Percentiles rank a stretch among this genome's conserved stretches.
These are phyloP conservation scores for Rutpela maculata DNA, from an alignment of 2,888 invertebrate species.

Conservation along the genomic window DNA sequence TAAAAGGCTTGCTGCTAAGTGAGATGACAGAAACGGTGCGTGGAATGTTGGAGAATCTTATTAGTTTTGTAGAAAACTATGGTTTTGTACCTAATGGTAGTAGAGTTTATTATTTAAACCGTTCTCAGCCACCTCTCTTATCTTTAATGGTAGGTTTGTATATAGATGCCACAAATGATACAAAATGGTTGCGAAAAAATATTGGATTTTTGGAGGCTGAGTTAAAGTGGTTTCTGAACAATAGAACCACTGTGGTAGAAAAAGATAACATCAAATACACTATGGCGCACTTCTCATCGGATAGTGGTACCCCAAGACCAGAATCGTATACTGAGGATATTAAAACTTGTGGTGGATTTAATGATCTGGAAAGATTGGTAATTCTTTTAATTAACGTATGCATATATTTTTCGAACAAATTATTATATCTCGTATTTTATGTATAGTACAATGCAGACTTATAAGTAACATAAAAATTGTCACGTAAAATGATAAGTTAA, in stretches of 20 bases:
- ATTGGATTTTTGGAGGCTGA: conserved; percentile 79
- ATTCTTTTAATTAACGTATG: not conserved
- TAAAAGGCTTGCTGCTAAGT: conserved; percentile 84
- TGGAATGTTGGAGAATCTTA: conserved; percentile 84
- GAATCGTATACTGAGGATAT: conserved; percentile 84
- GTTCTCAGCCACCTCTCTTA: conserved; percentile 84
- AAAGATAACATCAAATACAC: conserved; percentile 75
- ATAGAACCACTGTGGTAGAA: conserved; percentile 75
- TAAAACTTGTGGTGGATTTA: conserved; percentile 70
- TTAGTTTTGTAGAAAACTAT: conserved; percentile 80
- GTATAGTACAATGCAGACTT: not conserved
- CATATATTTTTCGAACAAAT: no score
- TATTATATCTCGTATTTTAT: conserved; percentile 18
- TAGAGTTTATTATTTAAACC: conserved; percentile 84
- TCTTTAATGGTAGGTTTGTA: conserved; percentile 85
- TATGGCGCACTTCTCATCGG: conserved; percentile 79
- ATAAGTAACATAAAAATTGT: no score
- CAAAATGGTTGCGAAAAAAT: conserved; percentile 78
- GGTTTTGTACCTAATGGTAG: conserved; percentile 90
- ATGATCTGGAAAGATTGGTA: conserved; percentile 20
- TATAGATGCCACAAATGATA: conserved; percentile 80
- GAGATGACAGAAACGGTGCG: conserved; percentile 83
- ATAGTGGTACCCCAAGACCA: conserved; percentile 81
- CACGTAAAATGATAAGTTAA: no score
- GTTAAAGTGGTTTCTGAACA: conserved; percentile 80